Base-by-base conservation (phyloP, 2,113 vertebrate species). In the Psophia crepitans region DNA sequence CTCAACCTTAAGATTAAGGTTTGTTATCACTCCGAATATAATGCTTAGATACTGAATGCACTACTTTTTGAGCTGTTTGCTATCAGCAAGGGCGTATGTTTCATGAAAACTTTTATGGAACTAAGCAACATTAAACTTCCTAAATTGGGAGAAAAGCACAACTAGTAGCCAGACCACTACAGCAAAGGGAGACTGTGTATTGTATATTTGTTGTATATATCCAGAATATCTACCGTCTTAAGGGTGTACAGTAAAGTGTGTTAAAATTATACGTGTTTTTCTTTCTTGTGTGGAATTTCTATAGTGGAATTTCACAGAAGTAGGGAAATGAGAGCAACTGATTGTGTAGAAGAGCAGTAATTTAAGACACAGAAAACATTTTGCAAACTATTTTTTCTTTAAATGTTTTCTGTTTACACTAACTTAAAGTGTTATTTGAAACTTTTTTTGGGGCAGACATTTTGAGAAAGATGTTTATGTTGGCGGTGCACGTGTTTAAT, bases 121-220 rank as follows among this genome's bases (percentile, higher is more conserved):
- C 56, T 85, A 75, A 96, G 22, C 18, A 89, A 65, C 22, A 5
- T 70, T 78, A 79, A 68, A 84, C 90, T 93, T 92, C 89, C 91
- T 90, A 68, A 81, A 74, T 0, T 58, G 82, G 85, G 79, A 96
- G 91, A 94, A 87, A 92, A 96, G 93, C 87, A 92, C 83, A 93
- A 85, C 58, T 74, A 32, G 23, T 93, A 89, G 77, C 49, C 58
- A 91, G 89, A 97, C 93, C 86, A 96, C 94, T 95, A 96, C 73
- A 92, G 90, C 48, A 93, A 92, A 93, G 86, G 89, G 95, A 92
- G 89, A 82, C 80, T 95, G 74, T 85, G 54, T 94, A 66, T 89
- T 95, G 56, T 95, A 78, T 70, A 54, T 77, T 5, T 89, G 56
- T 75, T 95, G 89, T 96, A 92, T 53, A 94, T 89, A 87, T 78